Conservation (phyloP, 2,888 invertebrate genomes). For the Brachyopa scutellaris region DNA sequence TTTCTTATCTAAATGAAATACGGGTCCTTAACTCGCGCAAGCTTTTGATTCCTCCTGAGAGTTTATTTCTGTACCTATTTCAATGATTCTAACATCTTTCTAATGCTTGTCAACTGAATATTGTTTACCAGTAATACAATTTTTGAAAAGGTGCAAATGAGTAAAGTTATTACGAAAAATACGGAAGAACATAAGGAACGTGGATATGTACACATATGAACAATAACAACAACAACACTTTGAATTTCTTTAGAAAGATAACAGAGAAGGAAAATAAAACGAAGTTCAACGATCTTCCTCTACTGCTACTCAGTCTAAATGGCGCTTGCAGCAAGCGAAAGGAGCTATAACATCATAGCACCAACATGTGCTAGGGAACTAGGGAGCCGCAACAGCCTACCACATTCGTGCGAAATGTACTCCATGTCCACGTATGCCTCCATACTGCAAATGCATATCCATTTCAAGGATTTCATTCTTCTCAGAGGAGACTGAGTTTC, state of each 20-base stretch:
- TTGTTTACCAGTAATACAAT: no score
- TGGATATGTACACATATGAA: no score
- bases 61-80: no score
- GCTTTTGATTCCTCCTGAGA: no score
- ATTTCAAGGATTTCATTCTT: constrained; percentile 63
- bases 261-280: constrained; percentile 1
- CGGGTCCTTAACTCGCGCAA: no score
- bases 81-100: no score
- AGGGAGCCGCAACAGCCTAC: not conserved
- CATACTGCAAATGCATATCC: constrained; percentile 10
- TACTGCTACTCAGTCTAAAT: not conserved
- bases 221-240: no score
- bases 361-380: not conserved
- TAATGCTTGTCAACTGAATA: no score
- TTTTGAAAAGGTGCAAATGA: no score
- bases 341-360: not conserved
- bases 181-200: no score
- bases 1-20: no score
- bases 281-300: not conserved
- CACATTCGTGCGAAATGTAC: constrained; percentile 6
- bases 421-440: not conserved
- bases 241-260: not conserved
- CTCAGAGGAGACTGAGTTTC: constrained; percentile 63
- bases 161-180: no score
- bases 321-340: not conserved